Evolutionary conservation across 2,888 invertebrate genomes (phyloP), one percentile per base, ranked within the genome.

Genomic region (Apotomis turbidana): DNA sequence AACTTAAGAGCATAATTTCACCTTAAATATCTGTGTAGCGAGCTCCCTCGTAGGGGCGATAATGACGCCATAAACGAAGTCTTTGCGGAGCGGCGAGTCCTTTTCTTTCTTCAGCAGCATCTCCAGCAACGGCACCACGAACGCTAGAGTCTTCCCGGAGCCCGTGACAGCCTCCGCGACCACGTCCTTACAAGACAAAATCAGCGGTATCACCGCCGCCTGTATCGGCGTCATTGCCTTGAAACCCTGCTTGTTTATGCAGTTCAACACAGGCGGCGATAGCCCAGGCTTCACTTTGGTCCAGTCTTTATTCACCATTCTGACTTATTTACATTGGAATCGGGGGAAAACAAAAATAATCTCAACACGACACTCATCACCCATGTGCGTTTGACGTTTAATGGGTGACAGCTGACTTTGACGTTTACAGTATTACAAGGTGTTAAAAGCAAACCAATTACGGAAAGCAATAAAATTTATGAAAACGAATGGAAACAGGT

Each of bases 81-180:
- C 95, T 77, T 95, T 94, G 73, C 95, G 95, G 93, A 97, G 95
- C 1, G 95, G 94, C 27, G 94, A 93, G 60, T 95, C 94, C 52
- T 94, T 92, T 78, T 94, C 94, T 78, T 95, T 92, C 69, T 94
- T 93, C 76, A 95, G 90, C 63, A 99, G 89, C 80, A 98, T 96
- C 91, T 99, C 98, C 64, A 99, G 82, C 81, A 98, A 87, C 0
- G 99, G 99, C 58, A 99, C 95, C 10, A 99, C 91, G 88, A 99
- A 99, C 0, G 99, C 98, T 54, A 99, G 90, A 0, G 99, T 99
- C 92, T 99, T 99, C 0, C 99, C 99, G 76, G 99, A 99, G 4
- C 99, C 99, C 0, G 99, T 99, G 0, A 99, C 98, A 4, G 99
- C 99, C 90, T 99, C 99, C 0, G 97, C 99, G 0, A 98, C 98